Conservation (phyloP, 2,888 invertebrate species). For the Nephrotoma flavescens region DNA sequence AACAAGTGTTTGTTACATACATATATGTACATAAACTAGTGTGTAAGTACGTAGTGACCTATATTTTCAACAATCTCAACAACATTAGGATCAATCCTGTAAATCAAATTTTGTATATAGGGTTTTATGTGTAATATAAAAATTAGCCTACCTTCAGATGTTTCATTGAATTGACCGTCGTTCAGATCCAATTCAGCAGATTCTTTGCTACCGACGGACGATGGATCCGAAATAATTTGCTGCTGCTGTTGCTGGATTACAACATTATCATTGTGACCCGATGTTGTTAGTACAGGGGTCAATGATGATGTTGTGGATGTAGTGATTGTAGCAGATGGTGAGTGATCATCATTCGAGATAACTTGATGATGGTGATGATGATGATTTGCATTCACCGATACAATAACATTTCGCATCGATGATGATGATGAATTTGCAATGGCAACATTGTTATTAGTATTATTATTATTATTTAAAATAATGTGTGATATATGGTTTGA, state of each 20-base stretch:
- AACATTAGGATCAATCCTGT: neutral
- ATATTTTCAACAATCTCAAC: neutral
- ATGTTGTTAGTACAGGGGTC: neutral
- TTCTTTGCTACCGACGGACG: neutral
- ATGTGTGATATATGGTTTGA: slow-evolving; percentile 1
- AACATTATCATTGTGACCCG: neutral
- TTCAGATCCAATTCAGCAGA: neutral
- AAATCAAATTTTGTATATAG: neutral
- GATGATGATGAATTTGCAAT: neutral
- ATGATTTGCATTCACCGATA: neutral
- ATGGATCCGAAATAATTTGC: neutral
- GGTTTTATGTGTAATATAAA: neutral
- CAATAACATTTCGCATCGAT: neutral
- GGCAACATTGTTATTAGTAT: neutral
- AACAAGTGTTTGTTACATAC: neutral
- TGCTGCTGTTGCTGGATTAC: neutral
- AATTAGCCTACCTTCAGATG: neutral
- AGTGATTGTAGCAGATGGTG: neutral
- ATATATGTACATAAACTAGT: neutral
- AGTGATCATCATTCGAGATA: neutral
- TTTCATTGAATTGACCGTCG: neutral
- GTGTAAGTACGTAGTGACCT: neutral
- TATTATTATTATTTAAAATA: slow-evolving; percentile 1
- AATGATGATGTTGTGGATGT: neutral
- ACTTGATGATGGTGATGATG: neutral